Conservation (phyloP, 2,888 invertebrate genomes). For the Drosophila quinaria region DNA sequence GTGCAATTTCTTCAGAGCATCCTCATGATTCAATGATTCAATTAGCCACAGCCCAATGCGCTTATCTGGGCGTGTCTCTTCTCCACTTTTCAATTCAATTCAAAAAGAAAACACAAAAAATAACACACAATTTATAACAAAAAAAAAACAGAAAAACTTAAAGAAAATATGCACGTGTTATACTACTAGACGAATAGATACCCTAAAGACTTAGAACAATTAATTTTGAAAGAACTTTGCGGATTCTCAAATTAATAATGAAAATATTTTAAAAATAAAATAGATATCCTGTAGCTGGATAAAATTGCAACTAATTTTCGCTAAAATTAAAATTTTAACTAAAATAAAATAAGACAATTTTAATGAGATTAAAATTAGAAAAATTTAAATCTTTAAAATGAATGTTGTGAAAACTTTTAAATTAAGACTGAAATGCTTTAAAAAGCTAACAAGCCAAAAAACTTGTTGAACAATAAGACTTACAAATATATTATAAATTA, state of each 20-base stretch:
- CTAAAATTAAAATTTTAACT: too few relatives aligned
- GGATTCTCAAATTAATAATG: background rate
- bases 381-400: too few relatives aligned
- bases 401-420: too few relatives aligned
- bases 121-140: constrained; percentile 16
- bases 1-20: constrained; percentile 53
- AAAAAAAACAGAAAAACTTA: background rate
- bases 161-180: background rate
- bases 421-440: too few relatives aligned
- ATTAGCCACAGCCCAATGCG: constrained; percentile 72
- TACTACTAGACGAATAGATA: background rate
- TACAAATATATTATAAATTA: too few relatives aligned
- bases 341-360: too few relatives aligned
- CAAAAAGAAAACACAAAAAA: background rate
- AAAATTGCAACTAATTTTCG: background rate
- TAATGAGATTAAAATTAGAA: too few relatives aligned
- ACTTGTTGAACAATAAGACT: too few relatives aligned
- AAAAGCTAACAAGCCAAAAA: too few relatives aligned
- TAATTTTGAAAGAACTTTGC: background rate
- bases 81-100: constrained; percentile 30
- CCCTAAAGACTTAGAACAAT: background rate
- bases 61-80: constrained; percentile 42
- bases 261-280: too few relatives aligned
- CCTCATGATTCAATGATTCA: constrained; percentile 77
- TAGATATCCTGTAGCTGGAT: background rate